These are phyloP conservation scores for Sesia apiformis DNA, from an alignment of 2,888 invertebrate genomes.

Conservation along the genomic window DNA sequence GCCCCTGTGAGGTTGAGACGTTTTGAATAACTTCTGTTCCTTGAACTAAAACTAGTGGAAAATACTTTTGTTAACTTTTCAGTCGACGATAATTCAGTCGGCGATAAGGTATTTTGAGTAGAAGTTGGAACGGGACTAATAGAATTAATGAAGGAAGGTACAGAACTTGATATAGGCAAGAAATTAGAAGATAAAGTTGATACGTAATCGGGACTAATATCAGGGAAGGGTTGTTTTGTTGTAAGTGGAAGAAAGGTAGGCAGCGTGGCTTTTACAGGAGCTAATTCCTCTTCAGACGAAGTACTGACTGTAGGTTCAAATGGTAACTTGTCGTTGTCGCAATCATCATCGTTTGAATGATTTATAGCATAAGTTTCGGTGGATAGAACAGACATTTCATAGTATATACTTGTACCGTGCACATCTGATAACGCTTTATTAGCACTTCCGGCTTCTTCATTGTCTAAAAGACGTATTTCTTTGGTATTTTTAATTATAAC, in stretches of 20 bases:
- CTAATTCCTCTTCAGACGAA: conserved; percentile 37
- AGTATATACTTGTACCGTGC: conserved; percentile 68
- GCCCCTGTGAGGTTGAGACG: conserved; percentile 43
- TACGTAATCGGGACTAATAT: conserved; percentile 7
- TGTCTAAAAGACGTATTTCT: conserved; percentile 60
- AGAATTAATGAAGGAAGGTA: conserved; percentile 20
- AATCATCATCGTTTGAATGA: conserved; percentile 49
- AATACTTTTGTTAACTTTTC: conserved; percentile 33
- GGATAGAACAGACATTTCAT: conserved; percentile 64
- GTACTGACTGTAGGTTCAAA: conserved; percentile 40
- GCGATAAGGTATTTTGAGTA: conserved; percentile 34
- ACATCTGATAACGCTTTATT: conserved; percentile 60
- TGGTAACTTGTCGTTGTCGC: conserved; percentile 48
- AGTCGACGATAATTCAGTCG: conserved; percentile 41
- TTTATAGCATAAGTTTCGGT: conserved; percentile 61
- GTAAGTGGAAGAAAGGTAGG: conserved; percentile 21
- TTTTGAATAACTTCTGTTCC: conserved; percentile 55
- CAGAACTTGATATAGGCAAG: conserved; percentile 25
- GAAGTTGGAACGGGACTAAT: conserved; percentile 22
- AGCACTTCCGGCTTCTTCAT: conserved; percentile 49
- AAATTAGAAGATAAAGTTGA: conserved; percentile 27
- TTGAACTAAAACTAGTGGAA: conserved; percentile 28
- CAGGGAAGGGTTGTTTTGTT: conserved; percentile 17
- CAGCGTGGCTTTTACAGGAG: conserved; percentile 30
- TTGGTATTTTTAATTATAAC: conserved; percentile 72